Conservation (phyloP, 23 tunicate genomes). For the Phallusia fumigata region DNA sequence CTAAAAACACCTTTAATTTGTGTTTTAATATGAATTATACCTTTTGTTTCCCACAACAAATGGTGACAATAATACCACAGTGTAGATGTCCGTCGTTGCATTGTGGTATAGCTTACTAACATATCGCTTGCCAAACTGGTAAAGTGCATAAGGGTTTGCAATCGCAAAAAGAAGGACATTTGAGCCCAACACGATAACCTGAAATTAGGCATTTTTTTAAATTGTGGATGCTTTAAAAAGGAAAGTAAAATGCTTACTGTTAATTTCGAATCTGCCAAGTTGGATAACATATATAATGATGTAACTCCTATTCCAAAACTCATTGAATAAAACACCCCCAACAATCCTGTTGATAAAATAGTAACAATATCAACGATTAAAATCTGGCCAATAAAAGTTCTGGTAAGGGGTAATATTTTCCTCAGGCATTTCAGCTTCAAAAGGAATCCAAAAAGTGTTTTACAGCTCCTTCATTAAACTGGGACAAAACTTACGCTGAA, state of each 20-base stretch:
- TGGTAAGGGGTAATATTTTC: no score
- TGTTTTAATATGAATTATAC: no score
- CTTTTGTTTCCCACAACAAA: constrained; percentile 37
- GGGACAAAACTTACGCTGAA: constrained; percentile 16
- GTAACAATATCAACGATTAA: no score
- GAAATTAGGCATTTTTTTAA: background rate
- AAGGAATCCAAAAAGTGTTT: no score
- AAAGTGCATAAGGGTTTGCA: constrained; percentile 57
- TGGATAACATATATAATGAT: constrained; percentile 25
- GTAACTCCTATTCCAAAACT: constrained; percentile 27
- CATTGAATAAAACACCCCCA: constrained; percentile 39
- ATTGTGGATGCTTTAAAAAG: background rate
- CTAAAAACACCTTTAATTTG: no score
- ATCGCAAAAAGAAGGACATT: constrained; percentile 46
- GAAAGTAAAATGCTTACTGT: constrained; percentile 27
- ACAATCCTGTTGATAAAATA: constrained; percentile 10
- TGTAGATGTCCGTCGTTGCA: constrained; percentile 48
- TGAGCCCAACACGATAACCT: constrained; percentile 34
- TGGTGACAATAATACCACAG: constrained; percentile 66
- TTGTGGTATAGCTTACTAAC: constrained; percentile 62
- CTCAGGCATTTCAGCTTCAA: no score
- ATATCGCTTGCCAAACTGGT: constrained; percentile 75
- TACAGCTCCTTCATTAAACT: no score
- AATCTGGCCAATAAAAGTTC: no score
- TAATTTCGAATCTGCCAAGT: constrained; percentile 11